Base-by-base conservation (phyloP, 2,888 invertebrate genomes). In the Branchellion lobata region DNA sequence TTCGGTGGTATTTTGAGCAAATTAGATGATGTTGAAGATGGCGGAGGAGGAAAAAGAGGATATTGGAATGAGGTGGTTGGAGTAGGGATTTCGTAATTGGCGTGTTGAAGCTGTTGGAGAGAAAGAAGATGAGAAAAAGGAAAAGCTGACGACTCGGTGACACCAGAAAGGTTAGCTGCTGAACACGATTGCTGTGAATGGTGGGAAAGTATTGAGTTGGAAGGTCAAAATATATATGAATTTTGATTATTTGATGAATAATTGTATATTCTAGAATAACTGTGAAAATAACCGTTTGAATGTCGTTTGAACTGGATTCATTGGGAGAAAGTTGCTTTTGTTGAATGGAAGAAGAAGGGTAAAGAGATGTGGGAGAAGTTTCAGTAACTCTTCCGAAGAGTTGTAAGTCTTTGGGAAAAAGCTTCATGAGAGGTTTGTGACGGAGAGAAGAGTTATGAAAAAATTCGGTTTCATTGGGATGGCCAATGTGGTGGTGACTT, bases 401-500 rank as follows among this genome's bases (percentile, higher is more conserved):
- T 57, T 57, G 61, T 24, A n/a, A 24, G 24, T 57, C 61, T 5
- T 5, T n/a, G 21, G 61, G 61, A 57, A 57, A 57, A 57, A 57
- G 61, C 61, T 57, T 5, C 61, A 57, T 57, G 21, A n/a, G 24
- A 18, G 61, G 61, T 57, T n/a, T 57, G 61, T 57, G 61, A n/a
- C 61, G 5, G 21, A 57, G 61, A 57, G 61, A n/a, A 24, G 61
- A n/a, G 61, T 57, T 57, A 24, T 57, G 21, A 57, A 57, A 57
- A n/a, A 57, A 57, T n/a, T 57, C 61, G 8, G n/a, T 5, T 3
- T 57, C 5, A n/a, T 57, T 57, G 21, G 61, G 61, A 5, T 57
- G n/a, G 61, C 61, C 61, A n/a, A 57, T 57, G 61, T 57, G 61
- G n/a, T 57, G 61, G 61, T 57, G 61, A n/a, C 61, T 57, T 57